Evolutionary conservation across 2,888 invertebrate species (phyloP), one percentile per base, ranked within the genome.

Genomic region (Eristalis pertinax): DNA sequence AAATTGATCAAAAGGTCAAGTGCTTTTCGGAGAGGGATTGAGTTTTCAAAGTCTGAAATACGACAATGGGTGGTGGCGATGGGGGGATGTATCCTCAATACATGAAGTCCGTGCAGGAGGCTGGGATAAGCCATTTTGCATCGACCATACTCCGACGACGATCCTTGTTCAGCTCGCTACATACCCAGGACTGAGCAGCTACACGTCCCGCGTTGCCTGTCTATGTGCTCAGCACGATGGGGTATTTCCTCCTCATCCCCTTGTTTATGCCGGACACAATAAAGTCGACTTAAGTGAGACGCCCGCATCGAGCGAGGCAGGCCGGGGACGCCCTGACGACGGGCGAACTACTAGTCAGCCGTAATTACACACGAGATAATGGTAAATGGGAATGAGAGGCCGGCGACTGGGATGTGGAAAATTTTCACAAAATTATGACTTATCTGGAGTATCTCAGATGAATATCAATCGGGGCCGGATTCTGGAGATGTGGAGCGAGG

Each of bases 1-100:
- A 84, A 84, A 84, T 79, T 84, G 70, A 84, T 79, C 79, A 79
- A 75, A 84, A 75, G 79, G 79, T 75, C 84, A 78, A 84, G 78
- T 69, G 78, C 58, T 73, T 32, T 68, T 32, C 19, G 24, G 43
- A n/a, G 38, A n/a, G n/a, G 24, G 60, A 32, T 10, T 32, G 58
- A 50, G 63, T 32, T 80, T 63, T 74, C 38, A 63, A 68, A 67
- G 68, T 11, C 80, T 56, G 60, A 63, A 80, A 62, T 80, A 74
- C 32, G 56, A n/a, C 56, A 56, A 22, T 22, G 13, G 13, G 32
- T 41, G 32, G 11, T 24, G 38, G 15, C 2, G 26, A 0, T 22
- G 19, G 2, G 43, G 10, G n/a, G n/a, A n/a, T 7, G 56, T 11
- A 5, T 29, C 22, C 43, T 19, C 35, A 26, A 65, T 56, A 74